Base-by-base conservation (phyloP, 2,113 vertebrate species). In the Eudorcas thomsonii region DNA sequence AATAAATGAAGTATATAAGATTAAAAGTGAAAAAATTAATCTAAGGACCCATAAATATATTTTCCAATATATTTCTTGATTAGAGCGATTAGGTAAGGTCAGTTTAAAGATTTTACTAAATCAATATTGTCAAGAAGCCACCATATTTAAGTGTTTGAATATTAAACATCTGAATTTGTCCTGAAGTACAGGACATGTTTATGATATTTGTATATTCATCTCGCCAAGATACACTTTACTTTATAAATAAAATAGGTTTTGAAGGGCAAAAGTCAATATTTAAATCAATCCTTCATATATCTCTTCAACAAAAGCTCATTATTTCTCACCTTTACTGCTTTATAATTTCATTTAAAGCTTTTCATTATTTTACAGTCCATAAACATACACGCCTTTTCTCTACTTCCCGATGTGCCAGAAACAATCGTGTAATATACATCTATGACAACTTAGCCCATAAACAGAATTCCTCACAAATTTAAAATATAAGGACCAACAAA, bases 401-500 rank as follows among this genome's bases (percentile, higher is more conserved):
- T 64, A 88, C n/a, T 64, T 97, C 93, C 89, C 92, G 67, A 98
- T 95, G 88, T 95, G 94, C 64, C 96, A 94, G 96, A 78, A 90
- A 98, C 96, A 97, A 98, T 91, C 97, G 15, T 97, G 85, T 52
- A 92, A 96, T 84, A 96, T 88, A 39, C 48, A 98, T 64, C 93
- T 52, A 93, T 33, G 43, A 78, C 98, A 96, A 71, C 83, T 97
- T 93, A 88, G 26, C 14, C 71, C 94, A 62, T 43, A 98, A 98
- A 98, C 93, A 98, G 96, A 98, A 98, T 97, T 93, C 88, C 84
- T 94, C 93, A 96, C 57, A 96, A 98, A 96, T 92, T 96, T 88
- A 98, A 97, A 98, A 98, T 96, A 74, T 71, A 98, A 96, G 93
- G 97, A 98, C 96, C 98, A 98, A 96, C 97, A 98, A 98, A 96